A percentile compares a stretch with the other conserved stretches of the same genome.
Evolutionary conservation across 2,797 vertebrate genomes (phyloP).

Genomic region (Clarias pachynema): DNA sequence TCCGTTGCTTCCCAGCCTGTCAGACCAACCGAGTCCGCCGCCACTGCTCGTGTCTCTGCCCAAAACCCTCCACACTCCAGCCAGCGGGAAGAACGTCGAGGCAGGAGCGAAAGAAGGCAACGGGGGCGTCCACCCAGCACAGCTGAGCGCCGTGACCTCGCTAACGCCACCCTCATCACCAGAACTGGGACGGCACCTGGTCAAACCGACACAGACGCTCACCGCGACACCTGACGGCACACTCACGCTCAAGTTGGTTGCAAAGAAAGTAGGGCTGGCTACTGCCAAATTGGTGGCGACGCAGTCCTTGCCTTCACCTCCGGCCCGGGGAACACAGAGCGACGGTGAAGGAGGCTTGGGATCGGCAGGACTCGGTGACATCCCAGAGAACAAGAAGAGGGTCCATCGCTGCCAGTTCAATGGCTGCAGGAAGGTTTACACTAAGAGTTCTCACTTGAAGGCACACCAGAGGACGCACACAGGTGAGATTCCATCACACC

Average conservation of each 20-base stretch:
- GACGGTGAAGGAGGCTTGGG: slow-evolving; percentile 82
- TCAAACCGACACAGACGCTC: slow-evolving; percentile 91
- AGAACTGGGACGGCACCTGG: slow-evolving; percentile 92
- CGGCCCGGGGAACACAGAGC: slow-evolving; percentile 82
- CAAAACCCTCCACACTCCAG: slow-evolving; percentile 55
- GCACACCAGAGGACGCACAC: slow-evolving; percentile 99
- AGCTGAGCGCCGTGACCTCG: slow-evolving; percentile 97
- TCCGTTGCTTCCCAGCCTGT: slow-evolving; percentile 76
- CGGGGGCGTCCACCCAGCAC: slow-evolving; percentile 88
- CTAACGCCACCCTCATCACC: slow-evolving; percentile 97
- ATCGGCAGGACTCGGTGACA: slow-evolving; percentile 55
- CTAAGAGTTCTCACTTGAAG: slow-evolving; percentile 99
- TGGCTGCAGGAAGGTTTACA: slow-evolving; percentile 99
- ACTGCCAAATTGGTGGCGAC: slow-evolving; percentile 84
- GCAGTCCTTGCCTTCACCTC: slow-evolving; percentile 71
- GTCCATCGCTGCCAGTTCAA: slow-evolving; percentile 99
- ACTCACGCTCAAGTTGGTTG: slow-evolving; percentile 91
- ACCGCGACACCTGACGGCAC: slow-evolving; percentile 89
- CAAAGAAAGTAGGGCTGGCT: slow-evolving; percentile 90
- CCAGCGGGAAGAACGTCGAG: slow-evolving; percentile 42
- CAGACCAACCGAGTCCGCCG: slow-evolving; percentile 78
- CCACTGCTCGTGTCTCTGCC: slow-evolving; percentile 68
- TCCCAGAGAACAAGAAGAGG: slow-evolving; percentile 97
- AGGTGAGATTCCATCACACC: slow-evolving; percentile 76
- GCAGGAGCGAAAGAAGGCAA: slow-evolving; percentile 53